phyloP scores from a whole-genome alignment of 2,888 invertebrate species.

The Pristionchus japonicus region DNA sequence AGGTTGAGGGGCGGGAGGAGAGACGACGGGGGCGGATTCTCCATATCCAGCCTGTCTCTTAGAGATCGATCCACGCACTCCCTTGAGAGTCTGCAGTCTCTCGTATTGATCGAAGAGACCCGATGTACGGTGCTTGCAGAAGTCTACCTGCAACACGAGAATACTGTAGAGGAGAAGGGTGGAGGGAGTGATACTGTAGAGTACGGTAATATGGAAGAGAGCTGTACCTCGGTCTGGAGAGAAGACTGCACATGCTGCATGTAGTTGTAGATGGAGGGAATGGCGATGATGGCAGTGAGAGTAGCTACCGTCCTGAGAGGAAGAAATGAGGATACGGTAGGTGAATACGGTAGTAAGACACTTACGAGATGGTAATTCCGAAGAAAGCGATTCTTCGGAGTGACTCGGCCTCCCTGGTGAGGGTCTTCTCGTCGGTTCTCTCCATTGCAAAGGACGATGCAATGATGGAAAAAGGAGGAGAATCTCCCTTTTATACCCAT shows the following conservation, averaged over 20 bases:
- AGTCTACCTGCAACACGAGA: slow-evolving; percentile 59
- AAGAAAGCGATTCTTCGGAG: slow-evolving; percentile 66
- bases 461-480: background rate
- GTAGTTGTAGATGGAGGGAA: slow-evolving; percentile 74
- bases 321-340: background rate
- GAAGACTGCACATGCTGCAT: slow-evolving; percentile 73
- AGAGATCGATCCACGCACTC: slow-evolving; percentile 64
- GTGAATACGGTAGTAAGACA: background rate
- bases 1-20: background rate
- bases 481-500: slow-evolving; percentile 20
- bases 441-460: slow-evolving; percentile 29
- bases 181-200: background rate
- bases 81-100: slow-evolving; percentile 64
- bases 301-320: slow-evolving; percentile 69
- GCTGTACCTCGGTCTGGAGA: slow-evolving; percentile 68
- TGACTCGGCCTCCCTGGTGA: slow-evolving; percentile 64
- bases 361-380: slow-evolving; percentile 67
- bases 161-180: background rate
- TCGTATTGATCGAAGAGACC: slow-evolving; percentile 68
- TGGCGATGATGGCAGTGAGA: slow-evolving; percentile 70
- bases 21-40: slow-evolving; percentile 50
- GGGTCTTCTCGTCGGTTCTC: slow-evolving; percentile 60
- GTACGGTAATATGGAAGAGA: background rate
- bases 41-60: slow-evolving; percentile 67
- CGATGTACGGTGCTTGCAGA: slow-evolving; percentile 68